Base-by-base conservation (phyloP, 2,113 vertebrate species). In the Pitta sordida region DNA sequence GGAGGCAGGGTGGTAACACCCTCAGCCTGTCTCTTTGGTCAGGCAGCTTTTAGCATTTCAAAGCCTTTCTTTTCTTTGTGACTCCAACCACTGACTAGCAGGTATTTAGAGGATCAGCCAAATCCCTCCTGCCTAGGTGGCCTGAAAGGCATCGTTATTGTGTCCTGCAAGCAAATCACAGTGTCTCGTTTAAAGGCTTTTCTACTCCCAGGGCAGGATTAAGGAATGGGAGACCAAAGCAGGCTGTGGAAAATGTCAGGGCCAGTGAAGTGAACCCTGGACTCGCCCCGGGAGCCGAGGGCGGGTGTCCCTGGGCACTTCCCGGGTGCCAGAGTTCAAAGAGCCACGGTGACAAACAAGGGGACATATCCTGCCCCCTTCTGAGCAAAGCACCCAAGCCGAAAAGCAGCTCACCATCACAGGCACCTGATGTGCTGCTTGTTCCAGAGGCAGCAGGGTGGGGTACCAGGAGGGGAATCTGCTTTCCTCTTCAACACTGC, bases 11-110 rank as follows among this genome's bases (percentile, higher is more conserved):
- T 2, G 34, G 70, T 32, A 58, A 70, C 84, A 49, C 27, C 73
- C 74, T 39, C 52, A 32, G 88, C 83, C 41, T 6, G 24, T 13
- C 79, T 39, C 91, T 86, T 85, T 7, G 48, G 53, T 37, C 92
- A 67, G 94, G 94, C 74, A 83, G 69, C 76, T 88, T 85, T 95
- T 90, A 88, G 91, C 95, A 95, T 92, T 95, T 96, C 95, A 95
- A 95, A 96, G 93, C 10, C 0, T 51, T 91, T 44, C 43, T 76
- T 56, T 53, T 49, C 78, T 93, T 94, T 93, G 84, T 87, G 88
- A 91, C 86, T 94, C 88, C 93, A 63, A 63, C 84, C 55, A 15
- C 51, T 41, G 88, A 62, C 62, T 88, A 14, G 44, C 4, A 3
- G 76, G 48, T 85, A 77, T 95, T 93, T 75, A 85, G 7, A 5